These are phyloP conservation scores for Poeciliopsis presidionis DNA, from an alignment of 2,797 vertebrate species.

Conservation along the genomic window DNA sequence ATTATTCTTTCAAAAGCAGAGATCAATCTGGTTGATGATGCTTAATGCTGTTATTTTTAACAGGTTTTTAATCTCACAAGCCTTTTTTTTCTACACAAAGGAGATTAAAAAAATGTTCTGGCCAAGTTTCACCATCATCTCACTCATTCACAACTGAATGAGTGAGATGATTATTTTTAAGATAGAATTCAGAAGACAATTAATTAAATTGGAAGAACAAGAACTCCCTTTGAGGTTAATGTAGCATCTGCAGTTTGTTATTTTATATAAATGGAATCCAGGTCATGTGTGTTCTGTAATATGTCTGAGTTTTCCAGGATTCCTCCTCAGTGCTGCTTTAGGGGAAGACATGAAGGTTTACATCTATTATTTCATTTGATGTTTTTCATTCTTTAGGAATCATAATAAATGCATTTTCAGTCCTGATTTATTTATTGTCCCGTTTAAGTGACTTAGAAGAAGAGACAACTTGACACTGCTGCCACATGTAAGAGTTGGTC, in stretches of 20 bases:
- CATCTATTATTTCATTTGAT: not conserved
- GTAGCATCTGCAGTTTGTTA: not conserved
- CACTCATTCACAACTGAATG: not conserved
- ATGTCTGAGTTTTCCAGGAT: not conserved
- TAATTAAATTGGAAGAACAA: not conserved
- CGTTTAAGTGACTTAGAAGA: not conserved
- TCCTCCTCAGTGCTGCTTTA: not conserved
- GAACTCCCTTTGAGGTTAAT: not conserved
- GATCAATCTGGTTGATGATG: not conserved
- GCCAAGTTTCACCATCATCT: not conserved
- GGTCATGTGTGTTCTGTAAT: not conserved
- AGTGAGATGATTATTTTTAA: not conserved
- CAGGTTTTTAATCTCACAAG: not conserved
- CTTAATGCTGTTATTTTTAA: not conserved
- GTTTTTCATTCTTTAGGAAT: not conserved
- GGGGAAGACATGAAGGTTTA: not conserved
- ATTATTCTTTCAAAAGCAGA: not conserved
- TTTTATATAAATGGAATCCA: not conserved
- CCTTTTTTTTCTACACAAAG: not conserved
- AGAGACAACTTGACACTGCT: slow-evolving; percentile 42
- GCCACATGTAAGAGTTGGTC: slow-evolving; percentile 48
- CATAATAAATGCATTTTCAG: not conserved
- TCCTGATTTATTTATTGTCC: not conserved
- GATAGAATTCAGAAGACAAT: not conserved
- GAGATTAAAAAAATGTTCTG: not conserved